phyloP scores from a whole-genome alignment of 1,140 invertebrate genomes.

The Drosophila lini region DNA sequence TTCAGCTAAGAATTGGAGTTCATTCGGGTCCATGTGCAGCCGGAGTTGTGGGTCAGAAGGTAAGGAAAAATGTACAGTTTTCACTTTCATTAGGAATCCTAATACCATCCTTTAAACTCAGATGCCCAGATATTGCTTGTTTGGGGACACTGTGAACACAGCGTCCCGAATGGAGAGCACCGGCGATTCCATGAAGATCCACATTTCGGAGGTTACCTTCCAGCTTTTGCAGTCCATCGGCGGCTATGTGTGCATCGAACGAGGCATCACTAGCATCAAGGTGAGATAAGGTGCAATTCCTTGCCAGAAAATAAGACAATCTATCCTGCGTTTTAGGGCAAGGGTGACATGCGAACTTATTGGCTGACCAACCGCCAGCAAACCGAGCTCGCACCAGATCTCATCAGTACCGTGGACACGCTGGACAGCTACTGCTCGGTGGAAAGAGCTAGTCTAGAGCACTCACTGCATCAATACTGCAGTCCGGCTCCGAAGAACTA shows the following conservation, averaged over 20 bases:
- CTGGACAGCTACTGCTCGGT: slow-evolving; percentile 40
- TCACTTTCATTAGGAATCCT: too few relatives aligned
- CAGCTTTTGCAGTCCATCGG: slow-evolving; percentile 87
- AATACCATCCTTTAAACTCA: slow-evolving; percentile 79
- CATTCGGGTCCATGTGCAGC: slow-evolving; percentile 93
- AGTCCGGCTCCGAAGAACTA: slow-evolving; percentile 2
- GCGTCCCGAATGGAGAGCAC: slow-evolving; percentile 95
- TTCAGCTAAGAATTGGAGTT: slow-evolving; percentile 92
- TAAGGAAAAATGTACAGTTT: not conserved
- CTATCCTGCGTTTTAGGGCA: slow-evolving; percentile 87
- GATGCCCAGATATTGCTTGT: slow-evolving; percentile 95
- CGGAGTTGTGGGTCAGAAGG: slow-evolving; percentile 93
- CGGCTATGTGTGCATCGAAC: slow-evolving; percentile 86
- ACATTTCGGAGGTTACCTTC: slow-evolving; percentile 95
- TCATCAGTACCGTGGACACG: slow-evolving; percentile 75
- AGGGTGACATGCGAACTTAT: slow-evolving; percentile 94
- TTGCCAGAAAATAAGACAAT: not conserved
- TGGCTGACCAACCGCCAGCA: slow-evolving; percentile 87
- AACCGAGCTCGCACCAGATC: slow-evolving; percentile 63
- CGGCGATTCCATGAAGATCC: slow-evolving; percentile 94
- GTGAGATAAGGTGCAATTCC: slow-evolving; percentile 84
- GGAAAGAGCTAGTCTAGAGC: slow-evolving; percentile 24
- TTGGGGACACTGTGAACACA: slow-evolving; percentile 97
- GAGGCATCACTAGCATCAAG: slow-evolving; percentile 90
- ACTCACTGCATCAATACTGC: slow-evolving; percentile 24